These are phyloP conservation scores for Argentina silus DNA, from an alignment of 2,797 vertebrate species.

Conservation along the genomic window DNA sequence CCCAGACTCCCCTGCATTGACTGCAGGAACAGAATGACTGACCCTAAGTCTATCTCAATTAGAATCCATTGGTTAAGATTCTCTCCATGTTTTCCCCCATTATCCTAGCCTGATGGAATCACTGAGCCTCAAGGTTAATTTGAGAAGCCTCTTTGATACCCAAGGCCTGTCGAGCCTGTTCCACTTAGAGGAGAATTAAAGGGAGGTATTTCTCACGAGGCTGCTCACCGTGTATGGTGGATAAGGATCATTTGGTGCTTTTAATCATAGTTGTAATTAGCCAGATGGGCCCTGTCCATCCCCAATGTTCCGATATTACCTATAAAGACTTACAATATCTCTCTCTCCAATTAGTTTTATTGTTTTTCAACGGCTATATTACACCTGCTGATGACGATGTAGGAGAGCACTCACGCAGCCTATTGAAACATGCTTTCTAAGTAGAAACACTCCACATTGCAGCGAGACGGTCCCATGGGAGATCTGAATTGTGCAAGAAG, in stretches of 20 bases:
- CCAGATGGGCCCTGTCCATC: constrained; percentile 55
- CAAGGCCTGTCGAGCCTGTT: constrained; percentile 47
- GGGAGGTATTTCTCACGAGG: constrained; percentile 50
- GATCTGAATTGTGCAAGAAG: neutral
- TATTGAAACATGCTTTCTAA: constrained; percentile 27
- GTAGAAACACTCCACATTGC: constrained; percentile 31
- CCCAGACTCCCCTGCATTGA: constrained; percentile 34
- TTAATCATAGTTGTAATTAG: constrained; percentile 65
- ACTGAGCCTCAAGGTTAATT: constrained; percentile 63
- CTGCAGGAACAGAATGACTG: constrained; percentile 25
- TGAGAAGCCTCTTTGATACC: constrained; percentile 58
- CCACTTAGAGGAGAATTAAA: constrained; percentile 58
- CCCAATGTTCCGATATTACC: constrained; percentile 45
- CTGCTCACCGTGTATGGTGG: constrained; percentile 37
- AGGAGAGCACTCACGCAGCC: neutral
- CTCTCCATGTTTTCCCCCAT: constrained; percentile 30
- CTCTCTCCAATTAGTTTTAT: constrained; percentile 27
- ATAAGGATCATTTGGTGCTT: constrained; percentile 54
- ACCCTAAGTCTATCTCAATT: constrained; percentile 55
- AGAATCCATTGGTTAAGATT: constrained; percentile 39
- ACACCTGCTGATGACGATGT: constrained; percentile 16
- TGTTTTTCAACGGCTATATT: constrained; percentile 37
- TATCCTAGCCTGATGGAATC: constrained; percentile 54
- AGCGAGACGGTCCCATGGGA: constrained; percentile 28
- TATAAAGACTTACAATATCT: constrained; percentile 38